Evolutionary conservation across 1,140 invertebrate species (phyloP), one percentile per base, ranked within the genome.

Genomic region (Ceratoteleas bidentatus): DNA sequence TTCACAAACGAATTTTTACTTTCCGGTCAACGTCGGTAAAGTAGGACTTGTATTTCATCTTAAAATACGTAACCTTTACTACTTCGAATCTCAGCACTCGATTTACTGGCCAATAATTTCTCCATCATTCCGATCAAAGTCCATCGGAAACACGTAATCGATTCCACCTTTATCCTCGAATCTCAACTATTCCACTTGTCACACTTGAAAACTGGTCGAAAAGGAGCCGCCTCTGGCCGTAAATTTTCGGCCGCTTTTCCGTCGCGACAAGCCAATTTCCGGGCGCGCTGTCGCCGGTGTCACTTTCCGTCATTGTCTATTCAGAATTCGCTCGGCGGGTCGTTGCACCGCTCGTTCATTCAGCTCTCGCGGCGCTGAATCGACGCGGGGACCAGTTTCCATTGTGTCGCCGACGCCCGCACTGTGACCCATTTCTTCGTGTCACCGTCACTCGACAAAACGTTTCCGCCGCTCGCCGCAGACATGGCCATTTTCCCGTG

Each of bases 381-480:
- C 74, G 69, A 79, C 72, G 60, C 61, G 68, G 79, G 74, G 69
- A 79, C 74, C 83, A 66, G 78, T 79, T 77, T 81, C 45, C 52
- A 76, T 77, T 76, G 66, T 74, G 34, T 54, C 69, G 69, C 60
- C 43, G 43, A 66, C 69, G 40, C 58, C 64, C 72, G 73, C 77
- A 77, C 73, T 79, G 80, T 85, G 82, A 85, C 84, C 85, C 69
- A 86, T 85, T 86, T 86, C 77, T 76, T 61, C 43, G 76, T 76
- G 69, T 77, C 77, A 68, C 73, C 50, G 43, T 66, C 79, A 78
- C 36, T 47, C 52, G 13, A 57, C 65, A 74, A 78, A 70, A 75
- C 57, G 9, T 40, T 74, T 62, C 62, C 64, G 60, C 47, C 56
- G 0, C 32, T 58, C 45, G 45, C 32, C 43, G 45, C 32, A 33